Evolutionary conservation across 2,888 invertebrate species (phyloP).

Genomic region (Coleophora deauratella): DNA sequence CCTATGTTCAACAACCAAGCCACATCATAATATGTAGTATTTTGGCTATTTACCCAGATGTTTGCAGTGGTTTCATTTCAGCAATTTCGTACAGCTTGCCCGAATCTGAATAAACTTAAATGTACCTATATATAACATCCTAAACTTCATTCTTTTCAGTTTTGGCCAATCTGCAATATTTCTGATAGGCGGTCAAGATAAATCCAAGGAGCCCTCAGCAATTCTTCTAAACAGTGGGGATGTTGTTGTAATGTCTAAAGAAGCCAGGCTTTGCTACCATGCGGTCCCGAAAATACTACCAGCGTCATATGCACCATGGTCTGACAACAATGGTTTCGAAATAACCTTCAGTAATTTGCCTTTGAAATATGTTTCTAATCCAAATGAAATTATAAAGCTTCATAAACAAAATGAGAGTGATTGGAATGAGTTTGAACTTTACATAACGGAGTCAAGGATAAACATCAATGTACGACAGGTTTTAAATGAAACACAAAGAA

Average conservation of each 20-base stretch:
- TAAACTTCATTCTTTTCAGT: constrained; percentile 78
- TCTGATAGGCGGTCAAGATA: constrained; percentile 87
- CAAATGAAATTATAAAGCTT: constrained; percentile 26
- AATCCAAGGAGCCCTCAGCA: constrained; percentile 78
- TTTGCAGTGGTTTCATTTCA: too few relatives aligned
- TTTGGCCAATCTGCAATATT: constrained; percentile 97
- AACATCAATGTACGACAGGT: constrained; percentile 97
- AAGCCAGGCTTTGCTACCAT: constrained; percentile 91
- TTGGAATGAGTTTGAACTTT: constrained; percentile 75
- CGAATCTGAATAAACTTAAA: too few relatives aligned
- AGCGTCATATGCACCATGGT: constrained; percentile 64
- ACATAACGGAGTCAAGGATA: constrained; percentile 83
- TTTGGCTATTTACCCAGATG: too few relatives aligned
- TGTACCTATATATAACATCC: too few relatives aligned
- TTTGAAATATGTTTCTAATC: constrained; percentile 35
- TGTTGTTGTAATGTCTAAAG: constrained; percentile 90
- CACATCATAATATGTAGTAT: too few relatives aligned
- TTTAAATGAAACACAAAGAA: constrained; percentile 73
- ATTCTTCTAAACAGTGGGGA: constrained; percentile 92
- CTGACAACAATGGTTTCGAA: constrained; percentile 17
- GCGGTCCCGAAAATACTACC: constrained; percentile 91
- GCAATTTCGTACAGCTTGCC: too few relatives aligned
- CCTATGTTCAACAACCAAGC: too few relatives aligned
- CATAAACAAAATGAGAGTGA: constrained; percentile 32
- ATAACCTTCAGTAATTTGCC: constrained; percentile 6